Base-by-base conservation (phyloP, 2,888 invertebrate species). In the Marasmarcha lunaedactyla region DNA sequence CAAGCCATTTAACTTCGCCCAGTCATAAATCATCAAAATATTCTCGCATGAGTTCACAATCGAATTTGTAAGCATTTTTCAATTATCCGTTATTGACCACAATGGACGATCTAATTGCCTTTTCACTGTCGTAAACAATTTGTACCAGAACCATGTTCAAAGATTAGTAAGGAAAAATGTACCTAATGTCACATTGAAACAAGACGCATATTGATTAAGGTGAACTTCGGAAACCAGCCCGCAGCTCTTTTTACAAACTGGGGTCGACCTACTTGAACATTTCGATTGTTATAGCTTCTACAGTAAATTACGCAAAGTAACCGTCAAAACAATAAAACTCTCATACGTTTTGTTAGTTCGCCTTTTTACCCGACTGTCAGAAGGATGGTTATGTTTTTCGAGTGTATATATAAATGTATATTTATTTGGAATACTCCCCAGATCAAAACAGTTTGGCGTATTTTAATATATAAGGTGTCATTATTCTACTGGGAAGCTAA, bases 11-110 rank as follows among this genome's bases (percentile, higher is more conserved):
- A 30, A 30, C 66, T 51, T 59, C 62, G 42, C 50, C 50, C 63
- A 59, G 49, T 65, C 71, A 57, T 78, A 79, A 78, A 77, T 77
- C 77, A 78, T 61, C 51, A 54, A 63, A 67, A 64, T 61, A 55
- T 59, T 60, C 68, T 62, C 69, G 70, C 67, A 55, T 66, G 62
- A 53, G 63, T 64, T 60, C 63, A 72, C 72, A 76, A 71, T 78
- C 72, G 63, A 72, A 77, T 74, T 76, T 76, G 74, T 72, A 67
- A 74, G 67, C 63, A 62, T 76, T 78, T 77, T 79, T 77, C 77
- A 78, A 79, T 81, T 78, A 78, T 72, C 60, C 71, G 67, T 72
- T 65, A 77, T 76, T 78, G 76, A 77, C 76, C 76, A 76, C 76
- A 78, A 76, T 73, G 67, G 65, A 44, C 59, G 59, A 61, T 64